Evolutionary conservation across 2,888 invertebrate genomes (phyloP).

Genomic region (Pimpla rufipes): DNA sequence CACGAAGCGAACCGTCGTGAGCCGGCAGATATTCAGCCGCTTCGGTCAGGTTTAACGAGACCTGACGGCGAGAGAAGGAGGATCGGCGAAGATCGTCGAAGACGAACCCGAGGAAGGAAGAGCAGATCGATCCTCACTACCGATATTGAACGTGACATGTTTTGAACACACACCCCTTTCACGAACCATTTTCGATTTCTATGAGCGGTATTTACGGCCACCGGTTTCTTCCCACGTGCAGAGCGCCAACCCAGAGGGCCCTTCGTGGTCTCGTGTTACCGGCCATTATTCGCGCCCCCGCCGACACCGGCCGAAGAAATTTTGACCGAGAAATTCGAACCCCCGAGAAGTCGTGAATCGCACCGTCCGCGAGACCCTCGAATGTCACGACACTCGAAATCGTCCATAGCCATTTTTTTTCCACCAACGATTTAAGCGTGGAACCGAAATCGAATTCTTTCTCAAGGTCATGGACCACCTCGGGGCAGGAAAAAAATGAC

Average conservation of each 20-base stretch:
- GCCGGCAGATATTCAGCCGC: slow-evolving; percentile 22
- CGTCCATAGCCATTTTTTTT: no score
- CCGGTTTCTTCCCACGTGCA: slow-evolving; percentile 83
- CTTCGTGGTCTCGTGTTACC: slow-evolving; percentile 80
- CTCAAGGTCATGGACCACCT: no score
- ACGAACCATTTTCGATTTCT: slow-evolving; percentile 80
- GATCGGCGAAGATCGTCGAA: slow-evolving; percentile 40
- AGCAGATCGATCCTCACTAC: slow-evolving; percentile 81
- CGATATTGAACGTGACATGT: slow-evolving; percentile 85
- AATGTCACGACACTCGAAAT: background rate
- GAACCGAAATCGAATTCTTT: no score
- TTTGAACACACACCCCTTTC: slow-evolving; percentile 84
- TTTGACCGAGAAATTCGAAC: slow-evolving; percentile 80
- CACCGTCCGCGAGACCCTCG: background rate
- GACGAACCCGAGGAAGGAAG: slow-evolving; percentile 28
- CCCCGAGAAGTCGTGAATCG: slow-evolving; percentile 9
- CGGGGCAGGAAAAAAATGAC: no score
- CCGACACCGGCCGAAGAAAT: slow-evolving; percentile 77
- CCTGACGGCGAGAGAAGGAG: slow-evolving; percentile 55
- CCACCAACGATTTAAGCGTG: no score
- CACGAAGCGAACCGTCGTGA: background rate
- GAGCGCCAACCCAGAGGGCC: slow-evolving; percentile 71
- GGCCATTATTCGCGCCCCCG: slow-evolving; percentile 73
- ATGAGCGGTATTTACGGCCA: slow-evolving; percentile 79
- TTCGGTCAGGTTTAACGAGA: slow-evolving; percentile 49